A percentile compares a stretch with the other conserved stretches of the same genome.
Conservation (phyloP, 2,888 invertebrate genomes). For the Limnephilus rhombicus region DNA sequence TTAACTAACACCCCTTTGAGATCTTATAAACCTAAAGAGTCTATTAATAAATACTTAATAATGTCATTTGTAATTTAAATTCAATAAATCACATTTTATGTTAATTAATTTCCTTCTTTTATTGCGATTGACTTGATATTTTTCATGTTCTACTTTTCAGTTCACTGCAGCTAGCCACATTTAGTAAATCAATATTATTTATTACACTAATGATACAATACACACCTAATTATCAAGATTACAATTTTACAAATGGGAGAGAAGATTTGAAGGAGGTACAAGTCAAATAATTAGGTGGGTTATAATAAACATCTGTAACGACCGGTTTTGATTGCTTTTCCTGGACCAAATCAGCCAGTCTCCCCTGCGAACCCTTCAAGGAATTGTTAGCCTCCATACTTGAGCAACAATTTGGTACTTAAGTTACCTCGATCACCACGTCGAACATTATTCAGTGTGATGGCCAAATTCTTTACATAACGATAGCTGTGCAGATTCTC, state of each 20-base stretch:
- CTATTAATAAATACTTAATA: too few relatives aligned
- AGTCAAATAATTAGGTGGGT: neutral
- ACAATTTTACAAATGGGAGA: neutral
- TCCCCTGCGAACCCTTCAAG: neutral
- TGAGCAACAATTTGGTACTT: neutral
- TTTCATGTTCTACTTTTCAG: too few relatives aligned
- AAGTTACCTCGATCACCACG: neutral
- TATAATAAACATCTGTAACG: neutral
- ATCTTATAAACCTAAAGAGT: too few relatives aligned
- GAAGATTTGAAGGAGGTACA: neutral
- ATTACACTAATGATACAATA: too few relatives aligned
- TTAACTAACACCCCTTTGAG: too few relatives aligned
- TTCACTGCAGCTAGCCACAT: too few relatives aligned
- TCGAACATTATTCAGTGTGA: neutral
- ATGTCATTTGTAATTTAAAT: too few relatives aligned
- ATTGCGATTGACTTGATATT: too few relatives aligned
- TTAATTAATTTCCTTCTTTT: too few relatives aligned
- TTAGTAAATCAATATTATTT: too few relatives aligned
- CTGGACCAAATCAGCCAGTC: neutral
- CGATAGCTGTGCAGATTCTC: neutral
- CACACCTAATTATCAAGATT: too few relatives aligned
- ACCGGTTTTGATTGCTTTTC: neutral
- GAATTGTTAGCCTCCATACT: neutral
- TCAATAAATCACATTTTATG: too few relatives aligned
- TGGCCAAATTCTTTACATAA: neutral